These are phyloP conservation scores for Drosophila grimshawi DNA, from an alignment of 1,140 invertebrate species.

Conservation along the genomic window DNA sequence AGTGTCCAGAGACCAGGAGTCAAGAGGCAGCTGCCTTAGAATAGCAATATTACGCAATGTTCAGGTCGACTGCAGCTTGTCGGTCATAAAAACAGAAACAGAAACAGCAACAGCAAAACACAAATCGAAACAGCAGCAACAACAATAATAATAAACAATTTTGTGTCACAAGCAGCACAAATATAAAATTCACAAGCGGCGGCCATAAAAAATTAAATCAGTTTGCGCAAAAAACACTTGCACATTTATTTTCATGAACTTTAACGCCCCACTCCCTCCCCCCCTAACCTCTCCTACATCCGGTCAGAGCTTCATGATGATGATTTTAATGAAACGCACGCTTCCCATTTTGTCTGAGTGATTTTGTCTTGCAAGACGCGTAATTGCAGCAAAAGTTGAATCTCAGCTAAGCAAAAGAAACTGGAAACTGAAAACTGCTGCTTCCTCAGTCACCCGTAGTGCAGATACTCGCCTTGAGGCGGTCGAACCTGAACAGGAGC, in stretches of 20 bases:
- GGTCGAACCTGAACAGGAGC: slow-evolving; percentile 44
- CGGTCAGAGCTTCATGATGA: slow-evolving; percentile 27
- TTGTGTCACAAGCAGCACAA: slow-evolving; percentile 41
- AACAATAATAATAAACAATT: slow-evolving; percentile 29
- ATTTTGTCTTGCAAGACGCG: slow-evolving; percentile 78
- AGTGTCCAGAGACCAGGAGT: slow-evolving; percentile 16
- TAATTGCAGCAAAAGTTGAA: slow-evolving; percentile 80
- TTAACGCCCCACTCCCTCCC: slow-evolving; percentile 7
- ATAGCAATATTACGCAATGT: slow-evolving; percentile 5
- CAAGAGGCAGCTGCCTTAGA: not conserved
- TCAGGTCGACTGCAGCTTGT: slow-evolving; percentile 62
- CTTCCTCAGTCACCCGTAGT: slow-evolving; percentile 19
- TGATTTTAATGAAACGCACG: slow-evolving; percentile 80
- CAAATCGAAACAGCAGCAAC: slow-evolving; percentile 44
- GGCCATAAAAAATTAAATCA: slow-evolving; percentile 79
- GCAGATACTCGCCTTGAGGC: slow-evolving; percentile 5
- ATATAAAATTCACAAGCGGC: slow-evolving; percentile 75
- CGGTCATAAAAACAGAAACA: slow-evolving; percentile 62
- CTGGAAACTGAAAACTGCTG: slow-evolving; percentile 38
- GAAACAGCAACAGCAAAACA: slow-evolving; percentile 19
- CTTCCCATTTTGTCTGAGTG: slow-evolving; percentile 78
- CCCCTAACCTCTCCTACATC: not conserved
- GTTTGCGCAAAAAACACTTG: slow-evolving; percentile 77
- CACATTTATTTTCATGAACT: slow-evolving; percentile 66
- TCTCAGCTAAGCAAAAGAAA: slow-evolving; percentile 50